Evolutionary conservation across 2,113 vertebrate species (phyloP), one percentile per base, ranked within the genome.

Genomic region (Tricholaema leucomelas): DNA sequence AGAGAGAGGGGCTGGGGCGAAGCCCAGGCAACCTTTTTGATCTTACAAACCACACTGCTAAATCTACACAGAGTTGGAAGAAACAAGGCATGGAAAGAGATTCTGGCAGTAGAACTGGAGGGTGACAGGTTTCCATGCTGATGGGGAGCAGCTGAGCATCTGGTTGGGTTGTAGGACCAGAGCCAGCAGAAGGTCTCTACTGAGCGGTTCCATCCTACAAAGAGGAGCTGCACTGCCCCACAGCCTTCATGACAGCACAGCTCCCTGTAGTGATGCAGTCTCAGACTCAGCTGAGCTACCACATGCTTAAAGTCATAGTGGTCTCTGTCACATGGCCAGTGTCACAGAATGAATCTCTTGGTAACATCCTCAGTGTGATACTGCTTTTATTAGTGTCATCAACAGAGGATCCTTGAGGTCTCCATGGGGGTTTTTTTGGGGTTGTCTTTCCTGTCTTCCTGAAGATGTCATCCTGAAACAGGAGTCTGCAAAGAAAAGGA

Each of bases 21-120:
- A 92, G 75, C 91, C 71, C 75, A 59, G 69, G 12, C 63, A 80
- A 73, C 71, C 31, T 91, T 95, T 93, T 87, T 85, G 75, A 94
- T 94, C 87, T 94, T 88, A 40, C 58, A 73, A 87, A 36, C 60
- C 84, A 74, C 42, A 4, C 0, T 46, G 42, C 71, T 72, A 81
- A 71, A 82, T 66, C 79, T 44, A 9, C 33, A 27, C 0, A 2
- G 82, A 40, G 35, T 1, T 83, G 52, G 85, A 64, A 85, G 82
- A 55, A 82, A 15, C 4, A 5, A 33, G 64, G 18, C 0, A 0
- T 11, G 59, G 50, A 40, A 73, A 58, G 72, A 8, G 81, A 91
- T 69, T 80, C 38, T 80, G 67, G 81, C 54, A 76, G 56, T 44
- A 35, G 46, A n/a, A 8, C 0, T 55, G 55, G 70, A 23, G 35